Evolutionary conservation across 2,888 invertebrate genomes (phyloP).

Genomic region (Candidula unifasciata): DNA sequence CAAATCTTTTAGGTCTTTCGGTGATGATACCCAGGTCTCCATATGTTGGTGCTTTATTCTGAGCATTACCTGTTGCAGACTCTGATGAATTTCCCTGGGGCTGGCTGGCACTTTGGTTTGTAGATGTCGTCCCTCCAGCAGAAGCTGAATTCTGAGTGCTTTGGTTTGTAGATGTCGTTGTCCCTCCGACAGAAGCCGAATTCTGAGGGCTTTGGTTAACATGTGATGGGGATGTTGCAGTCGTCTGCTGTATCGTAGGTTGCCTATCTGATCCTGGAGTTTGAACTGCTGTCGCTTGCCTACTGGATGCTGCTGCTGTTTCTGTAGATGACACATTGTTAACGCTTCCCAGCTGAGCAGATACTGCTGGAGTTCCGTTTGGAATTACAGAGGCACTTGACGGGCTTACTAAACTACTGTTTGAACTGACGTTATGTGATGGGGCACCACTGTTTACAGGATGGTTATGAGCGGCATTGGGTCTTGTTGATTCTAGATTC

Average conservation of each 20-base stretch:
- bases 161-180: not conserved
- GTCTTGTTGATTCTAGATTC: not conserved
- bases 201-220: not conserved
- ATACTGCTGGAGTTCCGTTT: not conserved
- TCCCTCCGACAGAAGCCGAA: not conserved
- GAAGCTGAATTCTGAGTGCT: not conserved
- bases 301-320: not conserved
- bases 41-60: constrained; percentile 41
- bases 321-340: not conserved
- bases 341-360: not conserved
- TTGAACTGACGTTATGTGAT: not conserved
- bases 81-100: not conserved
- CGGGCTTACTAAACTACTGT: not conserved
- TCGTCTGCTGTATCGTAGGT: not conserved
- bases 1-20: constrained; percentile 51
- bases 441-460: not conserved
- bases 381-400: not conserved
- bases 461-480: too few relatives aligned
- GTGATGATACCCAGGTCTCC: constrained; percentile 53
- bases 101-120: constrained; percentile 9
- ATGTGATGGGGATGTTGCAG: constrained; percentile 10
- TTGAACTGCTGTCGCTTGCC: not conserved
- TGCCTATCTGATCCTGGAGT: not conserved
- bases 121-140: not conserved
- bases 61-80: not conserved